Base-by-base conservation (phyloP, 2,888 invertebrate species). In the Amiota mariae region DNA sequence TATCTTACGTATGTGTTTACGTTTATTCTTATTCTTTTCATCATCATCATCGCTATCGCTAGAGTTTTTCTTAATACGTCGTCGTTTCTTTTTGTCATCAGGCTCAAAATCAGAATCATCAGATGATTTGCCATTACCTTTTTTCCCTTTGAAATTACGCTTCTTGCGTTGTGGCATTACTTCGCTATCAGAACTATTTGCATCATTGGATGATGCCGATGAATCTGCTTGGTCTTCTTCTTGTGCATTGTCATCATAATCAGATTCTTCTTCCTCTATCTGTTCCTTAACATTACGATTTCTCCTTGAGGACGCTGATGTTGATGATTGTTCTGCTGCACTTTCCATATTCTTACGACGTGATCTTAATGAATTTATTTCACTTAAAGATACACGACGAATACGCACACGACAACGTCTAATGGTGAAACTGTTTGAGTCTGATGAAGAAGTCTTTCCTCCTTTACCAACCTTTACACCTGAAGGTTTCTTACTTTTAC, bases 1-100 rank as follows among this genome's bases (percentile, higher is more conserved):
- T 73, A 92, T 90, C 85, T 91, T 92, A 20, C 93, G 90, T 76
- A 93, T 93, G 80, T 93, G 92, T 83, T 93, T 92, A 68, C 92
- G 90, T 68, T 91, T 92, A 36, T 88, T 88, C 72, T 88, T 90
- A 18, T 84, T 86, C 71, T 87, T 87, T n/a, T 87, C 87, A 46
- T 86, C 85, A 1, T 80, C 85, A 1, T 81, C 83, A 71, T 68
- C 67, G 63, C 75, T 76, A 18, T 79, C 80, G 59, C 84, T 86
- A 24, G 85, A 86, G 48, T 80, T 81, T 47, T 82, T 85, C 70
- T 80, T 81, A 12, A 87, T 78, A 15, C 88, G 82, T 68, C 83
- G 80, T 13, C 88, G 79, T 72, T 85, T 88, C 12, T 86, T 85
- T 13, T 80, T 78, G 36, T 81, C 81, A 3, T 79, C 78, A 0